These are phyloP conservation scores for Dolomedes plantarius DNA, from an alignment of 2,888 invertebrate genomes.

Conservation along the genomic window DNA sequence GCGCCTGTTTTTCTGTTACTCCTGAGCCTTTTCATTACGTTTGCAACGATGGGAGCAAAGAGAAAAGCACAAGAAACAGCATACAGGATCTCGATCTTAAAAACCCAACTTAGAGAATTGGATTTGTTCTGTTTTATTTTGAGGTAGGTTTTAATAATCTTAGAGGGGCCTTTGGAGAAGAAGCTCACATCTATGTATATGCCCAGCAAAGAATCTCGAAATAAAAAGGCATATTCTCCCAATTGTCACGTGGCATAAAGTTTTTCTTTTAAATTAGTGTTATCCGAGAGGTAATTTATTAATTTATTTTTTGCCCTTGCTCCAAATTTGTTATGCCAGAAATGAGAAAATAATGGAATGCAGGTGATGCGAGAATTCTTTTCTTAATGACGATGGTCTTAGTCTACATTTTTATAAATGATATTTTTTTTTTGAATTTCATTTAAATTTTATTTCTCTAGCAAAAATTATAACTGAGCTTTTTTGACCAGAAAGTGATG, in stretches of 20 bases:
- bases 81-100: conserved; percentile 46
- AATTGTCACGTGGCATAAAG: conserved; percentile 44
- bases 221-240: conserved; percentile 53
- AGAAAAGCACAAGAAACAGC: conserved; percentile 30
- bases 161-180: conserved; percentile 13
- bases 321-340: conserved; percentile 14
- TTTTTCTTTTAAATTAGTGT: conserved; percentile 43
- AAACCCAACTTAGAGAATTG: conserved; percentile 64
- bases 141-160: conserved; percentile 64
- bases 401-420: conserved; percentile 44
- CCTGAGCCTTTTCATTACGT: conserved; percentile 63
- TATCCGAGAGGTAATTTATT: conserved; percentile 63
- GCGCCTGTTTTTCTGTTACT: conserved; percentile 43
- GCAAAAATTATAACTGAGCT: conserved; percentile 4
- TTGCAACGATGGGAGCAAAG: conserved; percentile 7
- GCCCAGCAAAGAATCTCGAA: conserved; percentile 37
- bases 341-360: conserved; percentile 68
- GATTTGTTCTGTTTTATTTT: conserved; percentile 65
- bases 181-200: conserved; percentile 23
- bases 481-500: background rate
- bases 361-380: conserved; percentile 39
- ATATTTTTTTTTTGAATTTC: conserved; percentile 37
- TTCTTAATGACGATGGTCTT: conserved; percentile 54
- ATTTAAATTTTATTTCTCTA: conserved; percentile 24
- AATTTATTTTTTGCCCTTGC: conserved; percentile 48